These are phyloP conservation scores for Oegoconia quadripuncta DNA, from an alignment of 2,888 invertebrate genomes.

Conservation along the genomic window DNA sequence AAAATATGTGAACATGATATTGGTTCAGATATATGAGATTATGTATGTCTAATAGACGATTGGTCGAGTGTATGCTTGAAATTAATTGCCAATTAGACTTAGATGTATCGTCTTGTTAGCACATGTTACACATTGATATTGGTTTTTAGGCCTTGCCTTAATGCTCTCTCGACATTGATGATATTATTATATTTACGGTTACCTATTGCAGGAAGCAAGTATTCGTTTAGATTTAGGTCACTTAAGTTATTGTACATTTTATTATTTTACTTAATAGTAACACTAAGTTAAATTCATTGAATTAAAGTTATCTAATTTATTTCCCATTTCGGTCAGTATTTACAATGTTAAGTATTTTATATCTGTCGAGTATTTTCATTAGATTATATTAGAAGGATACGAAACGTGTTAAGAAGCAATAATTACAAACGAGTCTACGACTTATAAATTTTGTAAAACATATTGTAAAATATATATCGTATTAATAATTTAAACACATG, in stretches of 20 bases:
- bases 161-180: conserved; percentile 73
- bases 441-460: conserved; percentile 13
- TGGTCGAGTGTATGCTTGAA: background rate
- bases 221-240: conserved; percentile 67
- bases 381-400: conserved; percentile 41
- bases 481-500: no score
- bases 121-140: conserved; percentile 36
- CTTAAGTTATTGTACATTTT: conserved; percentile 65
- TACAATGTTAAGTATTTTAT: conserved; percentile 72
- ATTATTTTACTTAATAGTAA: conserved; percentile 57
- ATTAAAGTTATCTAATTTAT: conserved; percentile 71
- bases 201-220: conserved; percentile 76
- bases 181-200: conserved; percentile 75
- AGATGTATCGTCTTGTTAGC: no score
- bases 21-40: background rate
- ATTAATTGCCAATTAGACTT: no score
- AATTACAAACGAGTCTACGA: conserved; percentile 36
- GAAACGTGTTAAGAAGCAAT: conserved; percentile 56
- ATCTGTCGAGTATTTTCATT: conserved; percentile 57
- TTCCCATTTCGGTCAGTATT: conserved; percentile 78
- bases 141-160: conserved; percentile 65
- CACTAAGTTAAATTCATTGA: conserved; percentile 51
- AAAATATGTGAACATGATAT: background rate
- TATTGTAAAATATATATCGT: conserved; percentile 11
- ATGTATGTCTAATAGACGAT: background rate